Evolutionary conservation across 1,140 invertebrate species (phyloP).

Genomic region (Drosophila pseudoananassae): DNA sequence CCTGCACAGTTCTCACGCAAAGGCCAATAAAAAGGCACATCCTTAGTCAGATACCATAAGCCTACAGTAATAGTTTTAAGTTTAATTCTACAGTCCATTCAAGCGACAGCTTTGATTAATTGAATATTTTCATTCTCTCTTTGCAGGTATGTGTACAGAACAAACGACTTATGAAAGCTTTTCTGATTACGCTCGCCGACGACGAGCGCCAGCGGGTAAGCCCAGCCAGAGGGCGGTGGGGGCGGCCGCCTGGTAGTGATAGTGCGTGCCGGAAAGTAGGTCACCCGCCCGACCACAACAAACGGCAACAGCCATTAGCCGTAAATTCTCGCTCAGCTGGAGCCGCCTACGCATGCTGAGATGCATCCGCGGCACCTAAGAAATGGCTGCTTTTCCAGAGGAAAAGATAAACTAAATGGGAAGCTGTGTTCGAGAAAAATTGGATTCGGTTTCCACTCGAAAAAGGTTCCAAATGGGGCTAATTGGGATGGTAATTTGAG

Average conservation of each 20-base stretch:
- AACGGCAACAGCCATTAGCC: conserved; percentile 28
- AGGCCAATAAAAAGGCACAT: background rate
- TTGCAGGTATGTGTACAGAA: conserved; percentile 45
- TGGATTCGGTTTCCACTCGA: background rate
- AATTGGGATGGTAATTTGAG: no score
- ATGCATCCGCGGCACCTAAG: conserved; percentile 11
- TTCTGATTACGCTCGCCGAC: conserved; percentile 27
- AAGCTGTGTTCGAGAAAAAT: background rate
- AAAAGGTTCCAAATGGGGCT: background rate
- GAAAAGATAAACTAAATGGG: conserved; percentile 1
- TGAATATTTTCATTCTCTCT: conserved; percentile 20
- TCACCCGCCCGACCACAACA: conserved; percentile 33
- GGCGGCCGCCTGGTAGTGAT: conserved; percentile 39
- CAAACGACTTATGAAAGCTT: conserved; percentile 36
- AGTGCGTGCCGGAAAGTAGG: conserved; percentile 51
- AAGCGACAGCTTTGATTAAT: conserved; percentile 3
- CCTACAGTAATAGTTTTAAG: background rate
- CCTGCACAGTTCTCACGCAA: conserved; percentile 27
- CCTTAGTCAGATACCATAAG: no score
- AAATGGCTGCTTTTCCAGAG: background rate
- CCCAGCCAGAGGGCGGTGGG: conserved; percentile 6
- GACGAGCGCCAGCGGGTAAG: conserved; percentile 49
- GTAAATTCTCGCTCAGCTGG: conserved; percentile 21
- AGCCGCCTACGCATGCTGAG: conserved; percentile 7
- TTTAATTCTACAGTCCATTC: background rate